A percentile compares a stretch with the other conserved stretches of the same genome.
Evolutionary conservation across 2,113 vertebrate species (phyloP).

Genomic region (Notothenia coriiceps): DNA sequence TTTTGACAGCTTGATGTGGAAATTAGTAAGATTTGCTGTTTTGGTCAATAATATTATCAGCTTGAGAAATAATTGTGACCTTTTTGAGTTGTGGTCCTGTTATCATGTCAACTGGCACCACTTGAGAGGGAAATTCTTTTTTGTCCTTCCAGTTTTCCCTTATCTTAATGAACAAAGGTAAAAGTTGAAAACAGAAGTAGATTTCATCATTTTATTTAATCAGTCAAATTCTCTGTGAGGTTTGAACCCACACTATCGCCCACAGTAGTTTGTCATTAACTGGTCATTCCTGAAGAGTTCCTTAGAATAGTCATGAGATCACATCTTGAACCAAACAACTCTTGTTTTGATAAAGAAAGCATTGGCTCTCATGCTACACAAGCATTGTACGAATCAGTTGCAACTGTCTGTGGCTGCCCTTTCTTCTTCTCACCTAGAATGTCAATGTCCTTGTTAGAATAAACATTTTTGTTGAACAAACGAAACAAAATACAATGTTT

Average conservation of each 20-base stretch:
- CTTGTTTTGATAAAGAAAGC: too few relatives aligned
- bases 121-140: neutral
- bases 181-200: constrained; percentile 4
- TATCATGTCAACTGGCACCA: neutral
- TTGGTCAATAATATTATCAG: constrained; percentile 9
- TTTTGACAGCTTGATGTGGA: constrained; percentile 21
- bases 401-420: too few relatives aligned
- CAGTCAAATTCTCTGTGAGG: constrained; percentile 3
- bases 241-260: constrained; percentile 6
- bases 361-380: too few relatives aligned
- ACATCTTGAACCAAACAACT: too few relatives aligned
- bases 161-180: constrained; percentile 4
- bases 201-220: neutral
- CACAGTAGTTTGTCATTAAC: neutral
- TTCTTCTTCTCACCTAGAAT: too few relatives aligned
- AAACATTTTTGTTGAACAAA: too few relatives aligned
- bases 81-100: constrained; percentile 27
- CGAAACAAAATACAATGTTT: too few relatives aligned
- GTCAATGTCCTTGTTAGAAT: too few relatives aligned
- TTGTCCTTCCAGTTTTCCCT: neutral
- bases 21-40: constrained; percentile 18
- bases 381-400: too few relatives aligned
- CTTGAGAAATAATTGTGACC: constrained; percentile 4
- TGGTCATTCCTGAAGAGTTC: neutral
- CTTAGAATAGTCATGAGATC: neutral